Percentiles rank a stretch among this genome's conserved stretches.
Conservation (phyloP, 2,888 invertebrate species). For the Sepioteuthis lessoniana region DNA sequence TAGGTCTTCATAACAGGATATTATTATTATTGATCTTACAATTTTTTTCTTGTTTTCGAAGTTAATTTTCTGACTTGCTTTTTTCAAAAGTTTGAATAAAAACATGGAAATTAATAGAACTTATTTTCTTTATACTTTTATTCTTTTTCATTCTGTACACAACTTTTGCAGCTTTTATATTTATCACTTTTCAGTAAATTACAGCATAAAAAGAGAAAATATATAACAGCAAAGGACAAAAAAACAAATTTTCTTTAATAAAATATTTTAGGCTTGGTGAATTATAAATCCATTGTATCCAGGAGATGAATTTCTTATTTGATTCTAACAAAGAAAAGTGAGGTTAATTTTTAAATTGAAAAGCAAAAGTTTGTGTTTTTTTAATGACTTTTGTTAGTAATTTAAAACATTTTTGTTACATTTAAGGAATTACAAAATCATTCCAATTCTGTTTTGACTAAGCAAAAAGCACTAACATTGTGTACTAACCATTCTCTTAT, state of each 20-base stretch:
- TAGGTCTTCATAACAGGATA: neutral
- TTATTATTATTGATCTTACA: too few species aligned
- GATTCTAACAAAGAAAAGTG: neutral
- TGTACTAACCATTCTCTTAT: too few species aligned
- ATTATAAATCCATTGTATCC: slow-evolving; percentile 4
- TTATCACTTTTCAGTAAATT: neutral
- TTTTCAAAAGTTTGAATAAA: neutral
- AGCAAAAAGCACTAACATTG: too few species aligned
- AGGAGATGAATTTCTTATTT: slow-evolving; percentile 20
- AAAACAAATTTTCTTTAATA: neutral
- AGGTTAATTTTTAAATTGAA: neutral
- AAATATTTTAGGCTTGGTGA: neutral
- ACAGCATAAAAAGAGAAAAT: neutral
- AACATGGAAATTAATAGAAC: neutral
- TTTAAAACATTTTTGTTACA: neutral
- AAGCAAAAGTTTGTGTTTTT: neutral
- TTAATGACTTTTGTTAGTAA: neutral
- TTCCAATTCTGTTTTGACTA: too few species aligned
- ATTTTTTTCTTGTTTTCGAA: neutral
- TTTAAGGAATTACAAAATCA: too few species aligned
- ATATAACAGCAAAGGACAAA: neutral
- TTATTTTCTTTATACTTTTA: neutral
- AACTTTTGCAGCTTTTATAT: neutral
- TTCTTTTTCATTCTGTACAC: neutral
- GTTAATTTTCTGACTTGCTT: neutral